Percentiles rank a stretch among this genome's conserved stretches.
These are phyloP conservation scores for Holothuria leucospilota DNA, from an alignment of 53 echinoderm and acorn worm species.

Conservation along the genomic window DNA sequence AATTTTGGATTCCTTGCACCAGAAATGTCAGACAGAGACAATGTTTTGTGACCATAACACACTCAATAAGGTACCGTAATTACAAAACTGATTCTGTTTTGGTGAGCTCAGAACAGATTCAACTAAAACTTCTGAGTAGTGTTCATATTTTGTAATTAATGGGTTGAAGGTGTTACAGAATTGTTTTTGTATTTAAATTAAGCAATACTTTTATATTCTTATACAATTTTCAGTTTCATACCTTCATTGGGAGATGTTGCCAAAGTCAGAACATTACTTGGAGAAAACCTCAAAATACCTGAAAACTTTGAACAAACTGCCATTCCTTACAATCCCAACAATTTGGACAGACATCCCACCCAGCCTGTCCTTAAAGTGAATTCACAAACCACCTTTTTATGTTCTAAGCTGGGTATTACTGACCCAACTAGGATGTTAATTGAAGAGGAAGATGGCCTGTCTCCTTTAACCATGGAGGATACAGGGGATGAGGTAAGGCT, in stretches of 20 bases:
- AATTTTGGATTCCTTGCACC: too few species aligned
- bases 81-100: too few species aligned
- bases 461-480: constrained; percentile 55
- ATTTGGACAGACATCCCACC: constrained; percentile 60
- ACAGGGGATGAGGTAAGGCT: constrained; percentile 62
- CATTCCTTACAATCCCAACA: constrained; percentile 74
- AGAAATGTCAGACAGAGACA: too few species aligned
- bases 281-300: constrained; percentile 78
- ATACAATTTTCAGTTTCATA: constrained; percentile 1
- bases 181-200: neutral
- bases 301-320: constrained; percentile 80
- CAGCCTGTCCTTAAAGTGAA: constrained; percentile 80
- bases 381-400: constrained; percentile 83
- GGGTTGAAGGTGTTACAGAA: too few species aligned
- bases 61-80: too few species aligned
- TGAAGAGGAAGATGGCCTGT: constrained; percentile 49
- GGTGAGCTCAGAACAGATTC: too few species aligned
- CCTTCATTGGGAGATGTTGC: constrained; percentile 65
- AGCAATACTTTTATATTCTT: too few species aligned
- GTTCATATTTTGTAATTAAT: too few species aligned
- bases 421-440: constrained; percentile 70
- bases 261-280: constrained; percentile 69
- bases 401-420: constrained; percentile 73
- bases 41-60: too few species aligned
- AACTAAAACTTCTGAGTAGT: too few species aligned